Base-by-base conservation (phyloP, 2,113 vertebrate species). In the Chaetops frenatus region DNA sequence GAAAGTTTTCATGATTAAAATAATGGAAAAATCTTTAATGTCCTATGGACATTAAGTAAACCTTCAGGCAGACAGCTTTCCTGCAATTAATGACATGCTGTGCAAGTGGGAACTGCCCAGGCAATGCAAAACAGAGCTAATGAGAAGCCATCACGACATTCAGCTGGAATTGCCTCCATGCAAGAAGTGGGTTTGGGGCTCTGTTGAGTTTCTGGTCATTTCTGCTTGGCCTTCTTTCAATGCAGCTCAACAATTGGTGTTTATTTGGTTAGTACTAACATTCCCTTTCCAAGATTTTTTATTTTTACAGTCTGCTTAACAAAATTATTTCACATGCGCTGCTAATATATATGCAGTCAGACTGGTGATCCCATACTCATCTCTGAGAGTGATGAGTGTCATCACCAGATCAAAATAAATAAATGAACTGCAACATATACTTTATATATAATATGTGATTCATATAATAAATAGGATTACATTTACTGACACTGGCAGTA, bases 31-130 rank as follows among this genome's bases (percentile, higher is more conserved):
- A 88, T 36, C n/a, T 47, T 87, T 60, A 70, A 89, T 53, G 53
- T 95, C 79, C 82, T 83, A 71, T 24, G 48, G 85, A 92, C 90
- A 53, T 40, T 42, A 56, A 86, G 64, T 33, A 95, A 90, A 88
- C 67, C 92, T 95, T 92, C 60, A 90, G 82, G 87, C 78, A 96
- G 74, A 61, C 65, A 92, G 80, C 25, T 90, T 81, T 89, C 66
- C 82, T 53, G 81, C 84, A 95, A 71, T 95, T 95, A 95, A 81
- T 81, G 60, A 71, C 89, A 74, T 17, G 56, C 91, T 90, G 89
- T 2, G 19, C 92, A 93, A 81, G 36, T 28, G 62, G 50, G 48
- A 92, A 82, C 81, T 90, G 71, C 84, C 78, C 1, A 2, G 36
- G 71, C 51, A 83, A 66, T 45, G 56, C 69, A 76, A 84, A 94